These are phyloP conservation scores for Pristionchus exspectatus DNA, from an alignment of 2,888 invertebrate genomes.

Conservation along the genomic window DNA sequence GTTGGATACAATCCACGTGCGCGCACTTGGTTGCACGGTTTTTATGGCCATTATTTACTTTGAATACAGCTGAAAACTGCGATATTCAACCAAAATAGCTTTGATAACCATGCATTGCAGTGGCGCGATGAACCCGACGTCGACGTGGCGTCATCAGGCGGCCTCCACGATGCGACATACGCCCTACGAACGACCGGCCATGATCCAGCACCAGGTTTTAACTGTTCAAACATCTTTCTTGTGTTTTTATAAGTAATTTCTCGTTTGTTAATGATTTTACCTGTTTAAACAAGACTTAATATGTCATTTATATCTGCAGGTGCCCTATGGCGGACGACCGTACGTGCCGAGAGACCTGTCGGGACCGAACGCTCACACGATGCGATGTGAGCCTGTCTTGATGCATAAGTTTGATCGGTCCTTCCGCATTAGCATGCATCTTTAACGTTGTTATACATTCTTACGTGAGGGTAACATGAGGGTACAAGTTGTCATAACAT, in stretches of 20 bases:
- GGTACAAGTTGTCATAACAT: too few relatives aligned
- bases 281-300: not conserved
- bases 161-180: not conserved
- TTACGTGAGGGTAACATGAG: too few relatives aligned
- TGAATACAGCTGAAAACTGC: too few relatives aligned
- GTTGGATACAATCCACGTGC: too few relatives aligned
- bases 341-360: conserved; percentile 44
- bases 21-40: too few relatives aligned
- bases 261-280: not conserved
- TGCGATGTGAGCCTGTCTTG: not conserved
- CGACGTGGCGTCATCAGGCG: conserved; percentile 12
- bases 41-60: too few relatives aligned
- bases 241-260: not conserved
- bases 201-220: not conserved
- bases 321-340: conserved; percentile 42
- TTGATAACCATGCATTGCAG: not conserved
- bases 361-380: conserved; percentile 46
- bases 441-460: not conserved
- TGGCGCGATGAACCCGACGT: not conserved
- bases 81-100: too few relatives aligned
- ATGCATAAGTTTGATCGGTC: too few relatives aligned
- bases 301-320: not conserved
- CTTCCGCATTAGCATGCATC: too few relatives aligned
- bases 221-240: not conserved
- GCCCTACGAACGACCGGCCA: conserved; percentile 17